Evolutionary conservation across 2,888 invertebrate genomes (phyloP).

Genomic region (Oligia latruncula): DNA sequence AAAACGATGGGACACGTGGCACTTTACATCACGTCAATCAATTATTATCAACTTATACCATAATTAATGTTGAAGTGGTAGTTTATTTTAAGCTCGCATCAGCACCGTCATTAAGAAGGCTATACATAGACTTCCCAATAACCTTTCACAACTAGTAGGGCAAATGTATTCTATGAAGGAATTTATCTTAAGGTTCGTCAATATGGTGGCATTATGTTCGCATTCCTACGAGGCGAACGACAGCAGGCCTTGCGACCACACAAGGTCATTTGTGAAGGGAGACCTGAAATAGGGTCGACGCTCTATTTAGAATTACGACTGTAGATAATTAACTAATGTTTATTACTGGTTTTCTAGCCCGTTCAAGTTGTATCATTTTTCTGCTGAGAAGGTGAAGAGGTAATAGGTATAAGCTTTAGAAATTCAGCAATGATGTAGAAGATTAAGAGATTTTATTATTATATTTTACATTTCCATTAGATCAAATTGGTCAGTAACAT

Average conservation of each 20-base stretch:
- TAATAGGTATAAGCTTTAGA: not conserved
- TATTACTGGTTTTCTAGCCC: conserved; percentile 4
- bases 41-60: not conserved
- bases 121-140: conserved; percentile 20
- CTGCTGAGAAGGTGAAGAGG: not conserved
- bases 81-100: not conserved
- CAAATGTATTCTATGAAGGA: conserved; percentile 64
- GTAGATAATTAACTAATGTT: conserved; percentile 43
- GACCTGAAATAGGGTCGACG: conserved; percentile 68
- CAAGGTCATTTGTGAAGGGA: conserved; percentile 89
- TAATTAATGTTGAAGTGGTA: not conserved
- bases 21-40: not conserved
- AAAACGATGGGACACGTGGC: conserved; percentile 7
- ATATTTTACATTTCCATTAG: not conserved
- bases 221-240: conserved; percentile 86
- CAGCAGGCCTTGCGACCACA: conserved; percentile 81
- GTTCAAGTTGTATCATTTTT: not conserved
- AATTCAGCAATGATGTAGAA: not conserved
- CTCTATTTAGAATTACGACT: conserved; percentile 66
- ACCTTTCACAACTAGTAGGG: conserved; percentile 38
- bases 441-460: not conserved
- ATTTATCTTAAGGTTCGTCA: conserved; percentile 77
- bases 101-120: not conserved
- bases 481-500: not conserved
- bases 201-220: conserved; percentile 82